Evolutionary conservation across 2,888 invertebrate species (phyloP), one percentile per base, ranked within the genome.

Genomic region (Julus scandinavius): DNA sequence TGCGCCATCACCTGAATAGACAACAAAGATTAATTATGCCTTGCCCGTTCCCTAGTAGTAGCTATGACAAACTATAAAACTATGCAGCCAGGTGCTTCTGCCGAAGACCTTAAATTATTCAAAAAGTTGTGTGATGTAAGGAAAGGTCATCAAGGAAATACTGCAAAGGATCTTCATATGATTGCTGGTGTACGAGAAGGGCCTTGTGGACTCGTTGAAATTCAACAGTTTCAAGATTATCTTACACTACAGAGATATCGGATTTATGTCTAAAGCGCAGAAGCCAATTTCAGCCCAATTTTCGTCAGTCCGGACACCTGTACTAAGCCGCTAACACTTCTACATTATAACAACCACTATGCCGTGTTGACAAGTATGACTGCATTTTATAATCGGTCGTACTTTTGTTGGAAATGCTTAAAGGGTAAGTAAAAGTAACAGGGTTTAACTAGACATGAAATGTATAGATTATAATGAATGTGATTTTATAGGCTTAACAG

Each of bases 21-120:
- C n/a, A 63, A 63, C n/a, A 63, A 17, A n/a, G 63, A 63, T 63
- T n/a, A 63, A n/a, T n/a, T 63, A 3, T 63, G 63, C 63, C n/a
- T 63, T 63, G 63, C 63, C 1, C 17, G n/a, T 4, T 63, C 63
- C 1, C 63, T 63, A n/a, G 63, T 63, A 1, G n/a, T 63, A 3
- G 63, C 63, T n/a, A n/a, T n/a, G 1, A n/a, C 63, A 63, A 13
- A 63, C 2, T 63, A n/a, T 63, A 63, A 63, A 63, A 63, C 3
- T 3, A 63, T n/a, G n/a, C 17, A 63, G n/a, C 3, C 2, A 2
- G 63, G n/a, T 5, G 63, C 63, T 63, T n/a, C 17, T 5, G 3
- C 11, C 11, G 6, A 1, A 63, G 17, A 63, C n/a, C 2, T 15
- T 1, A 63, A 5, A 17, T 2, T 63, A 13, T 63, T 5, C n/a